Percentiles rank a stretch among this genome's conserved stretches.
phyloP scores from a whole-genome alignment of 2,888 invertebrate genomes.

The Autographa pulchrina region DNA sequence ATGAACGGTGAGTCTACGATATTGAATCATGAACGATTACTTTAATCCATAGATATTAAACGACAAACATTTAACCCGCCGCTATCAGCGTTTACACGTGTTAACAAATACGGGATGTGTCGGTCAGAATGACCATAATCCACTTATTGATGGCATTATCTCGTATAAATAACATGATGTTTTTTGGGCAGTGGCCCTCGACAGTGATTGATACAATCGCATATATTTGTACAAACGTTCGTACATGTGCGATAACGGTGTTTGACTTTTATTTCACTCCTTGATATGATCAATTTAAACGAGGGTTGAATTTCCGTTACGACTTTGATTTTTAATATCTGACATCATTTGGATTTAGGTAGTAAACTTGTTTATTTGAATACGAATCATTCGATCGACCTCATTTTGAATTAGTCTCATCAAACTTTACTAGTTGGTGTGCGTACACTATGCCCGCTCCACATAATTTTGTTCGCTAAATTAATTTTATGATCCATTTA shows the following conservation, averaged over 20 bases:
- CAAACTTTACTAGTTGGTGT: neutral
- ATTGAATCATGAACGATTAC: slow-evolving; percentile 56
- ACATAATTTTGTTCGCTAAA: neutral
- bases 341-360: neutral
- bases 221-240: slow-evolving; percentile 54
- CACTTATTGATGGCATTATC: slow-evolving; percentile 79
- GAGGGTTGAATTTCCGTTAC: slow-evolving; percentile 48
- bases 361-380: neutral
- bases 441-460: neutral
- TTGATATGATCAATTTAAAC: slow-evolving; percentile 26
- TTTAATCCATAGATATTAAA: slow-evolving; percentile 60
- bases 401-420: neutral
- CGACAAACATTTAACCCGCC: slow-evolving; percentile 49
- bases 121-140: slow-evolving; percentile 79
- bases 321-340: neutral
- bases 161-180: slow-evolving; percentile 62
- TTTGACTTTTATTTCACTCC: slow-evolving; percentile 56
- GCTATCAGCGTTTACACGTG: slow-evolving; percentile 75
- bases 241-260: slow-evolving; percentile 41
- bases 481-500: neutral
- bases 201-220: slow-evolving; percentile 75
- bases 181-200: slow-evolving; percentile 59
- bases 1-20: slow-evolving; percentile 37
- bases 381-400: neutral
- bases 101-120: slow-evolving; percentile 73